Evolutionary conservation across 2,888 invertebrate genomes (phyloP).

Genomic region (Limnephilus auricula): DNA sequence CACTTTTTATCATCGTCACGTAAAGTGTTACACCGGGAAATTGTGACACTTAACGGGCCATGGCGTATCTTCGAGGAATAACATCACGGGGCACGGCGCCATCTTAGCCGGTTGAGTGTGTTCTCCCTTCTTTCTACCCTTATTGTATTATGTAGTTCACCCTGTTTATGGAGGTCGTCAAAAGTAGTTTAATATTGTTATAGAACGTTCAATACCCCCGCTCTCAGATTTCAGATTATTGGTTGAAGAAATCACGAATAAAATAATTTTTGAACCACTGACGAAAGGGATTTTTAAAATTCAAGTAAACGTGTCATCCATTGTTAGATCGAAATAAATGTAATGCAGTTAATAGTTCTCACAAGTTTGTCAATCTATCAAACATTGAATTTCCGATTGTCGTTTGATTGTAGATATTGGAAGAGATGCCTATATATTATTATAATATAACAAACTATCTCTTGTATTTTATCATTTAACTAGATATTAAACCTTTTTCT

Average conservation of each 20-base stretch:
- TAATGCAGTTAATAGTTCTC: neutral
- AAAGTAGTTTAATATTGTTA: neutral
- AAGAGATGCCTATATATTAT: too few relatives aligned
- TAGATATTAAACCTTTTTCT: too few relatives aligned
- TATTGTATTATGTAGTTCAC: neutral
- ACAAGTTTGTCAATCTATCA: too few relatives aligned
- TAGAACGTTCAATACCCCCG: neutral
- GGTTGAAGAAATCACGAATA: neutral
- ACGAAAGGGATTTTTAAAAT: neutral
- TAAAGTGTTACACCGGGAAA: slow-evolving; percentile 33
- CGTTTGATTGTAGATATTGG: too few relatives aligned
- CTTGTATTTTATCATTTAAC: too few relatives aligned
- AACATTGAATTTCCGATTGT: too few relatives aligned
- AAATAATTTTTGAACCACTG: neutral
- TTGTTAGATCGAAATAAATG: neutral
- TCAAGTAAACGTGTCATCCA: neutral
- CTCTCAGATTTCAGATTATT: neutral
- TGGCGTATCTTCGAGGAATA: neutral
- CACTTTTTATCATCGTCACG: slow-evolving; percentile 13
- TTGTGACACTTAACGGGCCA: slow-evolving; percentile 34
- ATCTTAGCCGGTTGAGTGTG: neutral
- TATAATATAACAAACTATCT: too few relatives aligned
- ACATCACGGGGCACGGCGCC: neutral
- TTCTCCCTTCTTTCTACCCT: neutral
- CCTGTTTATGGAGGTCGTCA: neutral